Evolutionary conservation across 2,888 invertebrate species (phyloP).

Genomic region (Drosophila mulleri): DNA sequence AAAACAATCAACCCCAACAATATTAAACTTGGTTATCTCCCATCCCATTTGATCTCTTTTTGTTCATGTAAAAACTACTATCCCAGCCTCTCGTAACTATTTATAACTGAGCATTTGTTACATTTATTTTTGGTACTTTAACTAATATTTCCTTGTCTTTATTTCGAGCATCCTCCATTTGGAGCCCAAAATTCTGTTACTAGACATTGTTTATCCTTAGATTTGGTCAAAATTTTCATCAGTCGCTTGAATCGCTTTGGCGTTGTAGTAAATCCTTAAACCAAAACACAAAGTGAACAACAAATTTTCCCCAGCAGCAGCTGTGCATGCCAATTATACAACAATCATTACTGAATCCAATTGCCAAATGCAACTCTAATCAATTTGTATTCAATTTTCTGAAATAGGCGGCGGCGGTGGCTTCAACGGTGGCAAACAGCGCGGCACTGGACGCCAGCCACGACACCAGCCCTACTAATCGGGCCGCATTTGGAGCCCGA

Average conservation of each 20-base stretch:
- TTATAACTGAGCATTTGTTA: constrained; percentile 33
- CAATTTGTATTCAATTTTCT: constrained; percentile 14
- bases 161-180: constrained; percentile 49
- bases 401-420: constrained; percentile 73
- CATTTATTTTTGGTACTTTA: constrained; percentile 22
- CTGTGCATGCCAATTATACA: constrained; percentile 39
- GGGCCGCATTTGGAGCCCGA: constrained; percentile 27
- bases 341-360: background rate
- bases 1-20: constrained; percentile 2
- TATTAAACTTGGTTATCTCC: constrained; percentile 20
- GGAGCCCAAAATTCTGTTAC: constrained; percentile 52
- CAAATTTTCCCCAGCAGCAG: constrained; percentile 31
- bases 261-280: constrained; percentile 56
- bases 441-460: constrained; percentile 92
- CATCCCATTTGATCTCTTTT: constrained; percentile 19
- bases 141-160: constrained; percentile 47
- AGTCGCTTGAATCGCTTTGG: constrained; percentile 60
- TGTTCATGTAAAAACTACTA: constrained; percentile 16
- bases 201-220: constrained; percentile 59
- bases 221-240: constrained; percentile 78
- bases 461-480: constrained; percentile 94
- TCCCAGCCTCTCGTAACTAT: constrained; percentile 32
- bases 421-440: constrained; percentile 93
- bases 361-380: constrained; percentile 20
- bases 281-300: constrained; percentile 11